Evolutionary conservation across 2,888 invertebrate species (phyloP).

Genomic region (Nemurella pictetii): DNA sequence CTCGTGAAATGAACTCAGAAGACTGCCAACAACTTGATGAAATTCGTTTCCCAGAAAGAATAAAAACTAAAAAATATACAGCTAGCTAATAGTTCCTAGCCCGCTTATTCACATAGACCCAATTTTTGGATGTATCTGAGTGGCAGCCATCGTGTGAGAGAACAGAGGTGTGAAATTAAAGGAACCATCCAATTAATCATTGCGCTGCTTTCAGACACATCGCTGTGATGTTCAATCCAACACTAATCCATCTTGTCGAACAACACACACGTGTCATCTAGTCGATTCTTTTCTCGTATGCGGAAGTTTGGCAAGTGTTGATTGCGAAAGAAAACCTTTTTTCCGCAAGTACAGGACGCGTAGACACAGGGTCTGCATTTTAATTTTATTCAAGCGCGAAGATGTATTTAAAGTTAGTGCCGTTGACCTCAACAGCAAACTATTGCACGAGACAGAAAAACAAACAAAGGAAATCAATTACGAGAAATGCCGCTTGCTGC

Average conservation of each 20-base stretch:
- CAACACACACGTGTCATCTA: background rate
- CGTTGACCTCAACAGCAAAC: background rate
- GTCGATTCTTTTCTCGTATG: background rate
- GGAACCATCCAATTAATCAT: too few relatives aligned
- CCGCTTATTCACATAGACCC: too few relatives aligned
- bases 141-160: too few relatives aligned
- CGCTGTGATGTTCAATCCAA: background rate
- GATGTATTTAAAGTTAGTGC: background rate
- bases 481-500: background rate
- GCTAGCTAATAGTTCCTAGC: too few relatives aligned
- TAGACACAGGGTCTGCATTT: background rate
- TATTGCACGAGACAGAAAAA: background rate
- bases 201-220: too few relatives aligned
- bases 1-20: too few relatives aligned
- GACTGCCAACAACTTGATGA: too few relatives aligned
- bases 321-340: background rate
- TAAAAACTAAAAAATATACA: too few relatives aligned
- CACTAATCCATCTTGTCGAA: background rate
- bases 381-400: background rate
- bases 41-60: too few relatives aligned
- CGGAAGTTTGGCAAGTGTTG: background rate
- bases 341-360: background rate
- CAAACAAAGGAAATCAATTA: conserved; percentile 8
- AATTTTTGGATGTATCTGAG: too few relatives aligned
- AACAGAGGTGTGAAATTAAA: too few relatives aligned